Evolutionary conservation across 2,888 invertebrate species (phyloP), one percentile per base, ranked within the genome.

Genomic region (Troides aeacus): DNA sequence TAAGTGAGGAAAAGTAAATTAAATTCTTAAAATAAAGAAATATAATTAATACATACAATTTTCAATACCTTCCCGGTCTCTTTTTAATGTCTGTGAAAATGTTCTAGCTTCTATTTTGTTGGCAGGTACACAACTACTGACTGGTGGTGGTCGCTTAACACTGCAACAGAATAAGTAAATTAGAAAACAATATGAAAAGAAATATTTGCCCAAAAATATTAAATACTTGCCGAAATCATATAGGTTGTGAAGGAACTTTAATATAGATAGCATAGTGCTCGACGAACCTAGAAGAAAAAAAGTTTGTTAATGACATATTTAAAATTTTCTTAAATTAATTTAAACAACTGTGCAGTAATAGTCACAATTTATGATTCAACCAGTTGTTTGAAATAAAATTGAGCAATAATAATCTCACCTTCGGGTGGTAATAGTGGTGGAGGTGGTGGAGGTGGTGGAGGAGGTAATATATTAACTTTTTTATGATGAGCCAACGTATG

Each of bases 401-500:
- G 39, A 58, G 17, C 50, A 30, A n/a, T 39, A 60, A 30, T 12
- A 53, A 39, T 24, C 66, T 36, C 24, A 70, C 66, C 70, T 46
- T 64, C 42, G 4, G 80, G 79, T 12, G n/a, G n/a, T n/a, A n/a
- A n/a, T n/a, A n/a, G n/a, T n/a, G n/a, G n/a, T n/a, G n/a, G n/a
- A n/a, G n/a, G n/a, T n/a, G 78, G 79, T 15, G 78, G 79, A 0
- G 81, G 81, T 0, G 80, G 80, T 0, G 81, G 79, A 0, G 79
- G 79, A 24, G 77, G 77, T 24, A 72, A 30, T 0, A 70, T 66
- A 1, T 60, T 72, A 6, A 61, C 58, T 24, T 82, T 85, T 36
- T 70, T 70, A 0, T 85, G 75, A 64, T 89, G 88, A 2, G 78
- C 78, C 12, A 82, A 57, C 0, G 83, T 76, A 66, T 87, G 84